Conservation (phyloP, 1,140 invertebrate genomes). For the Leptestheria dahalacensis region DNA sequence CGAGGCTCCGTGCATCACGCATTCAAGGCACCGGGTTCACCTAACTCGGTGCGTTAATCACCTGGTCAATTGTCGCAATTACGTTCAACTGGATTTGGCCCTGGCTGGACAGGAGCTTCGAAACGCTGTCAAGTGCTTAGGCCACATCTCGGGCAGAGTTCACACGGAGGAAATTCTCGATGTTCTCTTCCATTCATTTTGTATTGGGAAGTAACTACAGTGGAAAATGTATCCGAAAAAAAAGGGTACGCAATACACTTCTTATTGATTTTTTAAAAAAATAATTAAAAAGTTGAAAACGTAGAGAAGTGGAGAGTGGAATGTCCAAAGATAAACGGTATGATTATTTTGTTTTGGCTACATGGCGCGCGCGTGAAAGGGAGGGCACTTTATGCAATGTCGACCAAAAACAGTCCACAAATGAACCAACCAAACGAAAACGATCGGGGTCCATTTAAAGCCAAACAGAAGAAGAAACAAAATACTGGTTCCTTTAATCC, state of each 20-base stretch:
- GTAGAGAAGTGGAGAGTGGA: not conserved
- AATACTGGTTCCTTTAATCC: too few relatives aligned
- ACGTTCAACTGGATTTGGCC: conserved; percentile 39
- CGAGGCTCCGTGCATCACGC: conserved; percentile 46
- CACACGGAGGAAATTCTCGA: conserved; percentile 62
- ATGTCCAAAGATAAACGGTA: not conserved
- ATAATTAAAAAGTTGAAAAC: not conserved
- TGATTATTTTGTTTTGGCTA: not conserved
- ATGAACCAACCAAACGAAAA: not conserved
- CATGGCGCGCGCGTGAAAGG: not conserved
- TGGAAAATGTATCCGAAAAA: too few relatives aligned
- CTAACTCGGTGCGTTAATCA: conserved; percentile 37
- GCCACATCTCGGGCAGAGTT: conserved; percentile 58
- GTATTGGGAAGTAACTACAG: conserved; percentile 61
- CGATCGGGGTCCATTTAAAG: not conserved
- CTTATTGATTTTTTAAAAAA: too few relatives aligned
- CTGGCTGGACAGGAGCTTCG: conserved; percentile 52
- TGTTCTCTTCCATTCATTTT: conserved; percentile 71
- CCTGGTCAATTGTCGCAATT: conserved; percentile 36
- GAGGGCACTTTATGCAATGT: not conserved
- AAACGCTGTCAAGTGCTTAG: conserved; percentile 45
- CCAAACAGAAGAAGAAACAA: not conserved
- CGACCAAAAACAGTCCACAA: not conserved
- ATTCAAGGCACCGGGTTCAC: conserved; percentile 44
- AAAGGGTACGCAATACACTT: not conserved